These are phyloP conservation scores for Drosophila melanica DNA, from an alignment of 1,140 invertebrate species.

Conservation along the genomic window DNA sequence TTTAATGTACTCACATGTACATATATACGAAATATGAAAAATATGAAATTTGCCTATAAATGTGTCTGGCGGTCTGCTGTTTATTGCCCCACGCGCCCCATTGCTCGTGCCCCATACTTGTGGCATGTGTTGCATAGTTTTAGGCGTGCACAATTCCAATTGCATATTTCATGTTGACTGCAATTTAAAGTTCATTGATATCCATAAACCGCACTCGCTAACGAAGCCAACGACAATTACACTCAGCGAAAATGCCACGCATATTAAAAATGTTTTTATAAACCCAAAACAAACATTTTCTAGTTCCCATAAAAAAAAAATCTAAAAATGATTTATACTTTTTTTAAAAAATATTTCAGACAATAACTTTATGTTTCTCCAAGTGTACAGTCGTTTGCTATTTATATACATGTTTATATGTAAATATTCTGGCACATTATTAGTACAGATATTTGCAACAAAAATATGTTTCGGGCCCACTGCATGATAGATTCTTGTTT, in stretches of 20 bases:
- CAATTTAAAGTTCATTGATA: conserved; percentile 83
- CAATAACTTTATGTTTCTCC: too few relatives aligned
- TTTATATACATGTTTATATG: conserved; percentile 30
- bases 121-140: conserved; percentile 47
- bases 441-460: conserved; percentile 52
- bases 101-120: background rate
- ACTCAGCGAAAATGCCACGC: too few relatives aligned
- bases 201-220: conserved; percentile 71
- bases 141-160: conserved; percentile 73
- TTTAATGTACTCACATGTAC: conserved; percentile 45
- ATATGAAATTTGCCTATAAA: conserved; percentile 75
- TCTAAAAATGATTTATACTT: too few relatives aligned
- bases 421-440: conserved; percentile 64
- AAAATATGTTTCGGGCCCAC: conserved; percentile 57
- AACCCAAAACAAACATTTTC: too few relatives aligned
- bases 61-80: conserved; percentile 71
- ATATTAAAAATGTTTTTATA: too few relatives aligned
- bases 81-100: conserved; percentile 43
- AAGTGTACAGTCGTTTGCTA: background rate
- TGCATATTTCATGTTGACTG: conserved; percentile 73
- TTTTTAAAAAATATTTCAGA: too few relatives aligned
- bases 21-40: background rate
- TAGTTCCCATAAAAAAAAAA: too few relatives aligned
- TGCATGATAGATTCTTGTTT: conserved; percentile 50
- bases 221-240: conserved; percentile 28